Percentiles rank a stretch among this genome's conserved stretches.
Evolutionary conservation across 2,797 vertebrate genomes (phyloP).

Genomic region (Phrynocephalus vlangalii): DNA sequence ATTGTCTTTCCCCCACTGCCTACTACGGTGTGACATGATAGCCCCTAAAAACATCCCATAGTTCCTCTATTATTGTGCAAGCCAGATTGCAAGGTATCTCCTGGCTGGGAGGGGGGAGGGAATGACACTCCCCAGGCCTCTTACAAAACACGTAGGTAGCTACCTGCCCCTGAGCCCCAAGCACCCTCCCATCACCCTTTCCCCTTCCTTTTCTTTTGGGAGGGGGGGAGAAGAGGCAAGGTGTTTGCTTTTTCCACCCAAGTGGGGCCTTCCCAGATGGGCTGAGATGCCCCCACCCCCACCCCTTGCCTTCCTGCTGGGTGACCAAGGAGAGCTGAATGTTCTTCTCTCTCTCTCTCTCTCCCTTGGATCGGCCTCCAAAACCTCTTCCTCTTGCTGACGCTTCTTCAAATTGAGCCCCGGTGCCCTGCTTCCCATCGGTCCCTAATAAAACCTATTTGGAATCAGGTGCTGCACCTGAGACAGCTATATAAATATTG

Average conservation of each 20-base stretch:
- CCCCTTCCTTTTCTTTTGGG: too few species aligned
- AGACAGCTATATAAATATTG: conserved; percentile 75
- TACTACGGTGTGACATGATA: background rate
- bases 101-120: background rate
- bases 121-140: background rate
- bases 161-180: background rate
- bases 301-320: background rate
- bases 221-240: background rate
- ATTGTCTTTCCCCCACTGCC: background rate
- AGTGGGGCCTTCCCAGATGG: background rate
- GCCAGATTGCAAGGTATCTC: background rate
- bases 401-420: conserved; percentile 53
- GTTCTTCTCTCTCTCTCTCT: background rate
- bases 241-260: too few species aligned
- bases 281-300: background rate
- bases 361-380: conserved; percentile 52
- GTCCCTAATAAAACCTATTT: conserved; percentile 57
- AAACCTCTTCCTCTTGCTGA: conserved; percentile 63
- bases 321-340: background rate
- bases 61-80: background rate
- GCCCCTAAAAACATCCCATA: background rate
- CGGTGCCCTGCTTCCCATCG: conserved; percentile 38
- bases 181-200: background rate
- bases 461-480: conserved; percentile 66
- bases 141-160: too few species aligned